phyloP scores from a whole-genome alignment of 37 sponge, comb jelly and placozoan species.

The Petrosia ficiformis region DNA sequence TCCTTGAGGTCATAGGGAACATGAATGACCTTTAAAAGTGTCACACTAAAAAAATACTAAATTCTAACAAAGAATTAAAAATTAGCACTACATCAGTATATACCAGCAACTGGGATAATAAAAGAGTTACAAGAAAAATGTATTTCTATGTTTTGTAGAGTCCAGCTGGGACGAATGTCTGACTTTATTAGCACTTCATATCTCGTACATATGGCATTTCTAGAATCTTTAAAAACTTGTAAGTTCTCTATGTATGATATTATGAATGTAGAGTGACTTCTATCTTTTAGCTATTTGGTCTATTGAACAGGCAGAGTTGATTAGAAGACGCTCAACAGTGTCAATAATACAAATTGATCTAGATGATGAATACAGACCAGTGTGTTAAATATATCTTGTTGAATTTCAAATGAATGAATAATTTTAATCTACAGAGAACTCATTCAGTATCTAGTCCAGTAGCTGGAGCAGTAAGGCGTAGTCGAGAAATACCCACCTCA shows the following conservation, averaged over 20 bases:
- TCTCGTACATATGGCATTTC: slow-evolving; percentile 62
- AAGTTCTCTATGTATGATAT: too few species aligned
- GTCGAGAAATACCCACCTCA: neutral
- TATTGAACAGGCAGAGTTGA: neutral
- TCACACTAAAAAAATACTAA: too few species aligned
- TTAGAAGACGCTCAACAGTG: neutral
- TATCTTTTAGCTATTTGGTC: neutral
- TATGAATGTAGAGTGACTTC: too few species aligned
- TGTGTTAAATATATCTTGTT: neutral
- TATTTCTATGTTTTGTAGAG: slow-evolving; percentile 17
- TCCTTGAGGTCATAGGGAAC: too few species aligned
- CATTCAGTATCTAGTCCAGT: neutral
- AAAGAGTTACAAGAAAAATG: too few species aligned
- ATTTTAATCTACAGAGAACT: neutral
- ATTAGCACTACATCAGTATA: too few species aligned
- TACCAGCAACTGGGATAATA: too few species aligned
- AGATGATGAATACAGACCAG: neutral
- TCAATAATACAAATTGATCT: neutral
- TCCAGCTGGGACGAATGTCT: slow-evolving; percentile 50
- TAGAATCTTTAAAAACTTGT: slow-evolving; percentile 40
- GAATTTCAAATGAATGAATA: neutral
- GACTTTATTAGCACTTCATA: slow-evolving; percentile 83
- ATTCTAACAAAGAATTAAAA: too few species aligned
- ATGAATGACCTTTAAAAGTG: too few species aligned
- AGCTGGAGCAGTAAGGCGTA: neutral